phyloP scores from a whole-genome alignment of 2,888 invertebrate species.

The Laspeyria flexula region DNA sequence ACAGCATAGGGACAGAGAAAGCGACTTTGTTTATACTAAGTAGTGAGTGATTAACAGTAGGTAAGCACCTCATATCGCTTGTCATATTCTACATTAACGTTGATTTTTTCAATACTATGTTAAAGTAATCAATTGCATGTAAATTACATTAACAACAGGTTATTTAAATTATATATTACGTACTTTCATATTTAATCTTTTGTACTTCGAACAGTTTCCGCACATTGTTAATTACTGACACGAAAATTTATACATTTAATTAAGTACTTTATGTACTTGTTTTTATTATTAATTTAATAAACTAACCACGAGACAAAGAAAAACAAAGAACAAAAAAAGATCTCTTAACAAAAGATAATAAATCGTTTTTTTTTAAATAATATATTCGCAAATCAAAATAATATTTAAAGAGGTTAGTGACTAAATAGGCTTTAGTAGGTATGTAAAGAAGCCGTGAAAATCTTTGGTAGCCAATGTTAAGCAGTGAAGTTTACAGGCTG shows the following conservation, averaged over 20 bases:
- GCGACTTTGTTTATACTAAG: no score
- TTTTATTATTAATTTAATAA: no score
- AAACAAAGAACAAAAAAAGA: neutral
- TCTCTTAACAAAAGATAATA: no score
- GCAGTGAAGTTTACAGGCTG: no score
- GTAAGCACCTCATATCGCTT: neutral
- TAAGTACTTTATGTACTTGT: slow-evolving; percentile 16
- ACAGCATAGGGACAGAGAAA: no score
- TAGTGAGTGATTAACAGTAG: no score
- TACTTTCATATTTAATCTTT: slow-evolving; percentile 12
- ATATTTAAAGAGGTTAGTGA: no score
- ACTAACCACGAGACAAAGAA: neutral
- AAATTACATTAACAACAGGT: slow-evolving; percentile 13
- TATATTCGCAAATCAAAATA: no score
- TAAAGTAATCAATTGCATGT: slow-evolving; percentile 6
- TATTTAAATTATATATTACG: slow-evolving; percentile 10
- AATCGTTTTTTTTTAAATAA: no score
- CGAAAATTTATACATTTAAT: slow-evolving; percentile 4
- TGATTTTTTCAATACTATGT: neutral
- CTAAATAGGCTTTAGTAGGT: no score
- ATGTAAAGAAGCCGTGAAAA: no score
- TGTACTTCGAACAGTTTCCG: slow-evolving; percentile 23
- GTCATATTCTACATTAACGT: neutral
- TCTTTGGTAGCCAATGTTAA: no score
- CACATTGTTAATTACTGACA: slow-evolving; percentile 20